These are phyloP conservation scores for Theropithecus gelada DNA, from an alignment of 2,113 vertebrate genomes.

Conservation along the genomic window DNA sequence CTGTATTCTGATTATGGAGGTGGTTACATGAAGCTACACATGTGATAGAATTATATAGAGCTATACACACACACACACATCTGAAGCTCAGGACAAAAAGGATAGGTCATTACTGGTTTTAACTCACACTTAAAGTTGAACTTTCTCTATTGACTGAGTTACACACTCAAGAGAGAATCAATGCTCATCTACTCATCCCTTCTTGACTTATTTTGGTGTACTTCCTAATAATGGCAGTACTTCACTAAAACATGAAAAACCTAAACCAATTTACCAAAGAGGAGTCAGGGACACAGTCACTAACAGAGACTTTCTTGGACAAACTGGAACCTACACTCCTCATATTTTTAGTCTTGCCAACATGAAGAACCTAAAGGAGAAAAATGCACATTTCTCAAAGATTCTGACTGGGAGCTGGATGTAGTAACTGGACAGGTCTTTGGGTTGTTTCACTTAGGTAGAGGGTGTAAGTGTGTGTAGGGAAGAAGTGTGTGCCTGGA, in stretches of 20 bases:
- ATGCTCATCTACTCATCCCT: not conserved
- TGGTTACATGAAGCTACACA: not conserved
- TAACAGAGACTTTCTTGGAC: not conserved
- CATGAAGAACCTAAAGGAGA: not conserved
- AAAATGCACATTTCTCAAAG: not conserved
- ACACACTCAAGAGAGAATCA: not conserved
- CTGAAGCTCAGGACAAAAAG: not conserved
- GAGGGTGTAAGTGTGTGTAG: not conserved
- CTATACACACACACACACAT: not conserved
- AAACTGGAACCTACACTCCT: not conserved
- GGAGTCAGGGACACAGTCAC: not conserved
- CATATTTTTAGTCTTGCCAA: not conserved
- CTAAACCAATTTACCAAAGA: not conserved
- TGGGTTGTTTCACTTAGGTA: not conserved
- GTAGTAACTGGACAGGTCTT: not conserved
- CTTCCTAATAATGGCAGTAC: not conserved
- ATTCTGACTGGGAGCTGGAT: not conserved
- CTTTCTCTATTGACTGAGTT: not conserved
- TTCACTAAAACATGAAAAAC: not conserved
- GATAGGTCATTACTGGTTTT: not conserved
- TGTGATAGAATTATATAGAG: not conserved
- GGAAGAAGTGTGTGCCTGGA: not conserved
- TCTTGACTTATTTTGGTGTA: not conserved
- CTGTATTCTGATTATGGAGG: not conserved
- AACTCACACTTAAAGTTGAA: not conserved